Conservation (phyloP, 2,113 vertebrate genomes). For the Pseudorhombus dupliciocellatus region DNA sequence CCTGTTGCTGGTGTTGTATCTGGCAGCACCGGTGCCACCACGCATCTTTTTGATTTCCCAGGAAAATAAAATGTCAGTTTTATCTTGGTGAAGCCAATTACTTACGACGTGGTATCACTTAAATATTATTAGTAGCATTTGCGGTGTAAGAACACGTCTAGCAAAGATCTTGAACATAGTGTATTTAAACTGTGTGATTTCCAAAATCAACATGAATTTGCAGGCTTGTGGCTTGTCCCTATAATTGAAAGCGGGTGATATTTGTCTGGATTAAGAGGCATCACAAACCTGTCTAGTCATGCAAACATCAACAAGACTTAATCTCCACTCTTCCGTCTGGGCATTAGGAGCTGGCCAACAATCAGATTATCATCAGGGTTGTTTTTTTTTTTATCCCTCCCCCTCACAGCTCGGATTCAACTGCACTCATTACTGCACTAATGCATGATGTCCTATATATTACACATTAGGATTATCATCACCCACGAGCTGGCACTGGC, state of each 20-base stretch:
- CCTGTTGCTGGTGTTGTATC: too few relatives aligned
- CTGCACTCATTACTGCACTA: conserved; percentile 25
- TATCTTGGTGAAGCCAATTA: too few relatives aligned
- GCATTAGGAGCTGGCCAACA: conserved; percentile 54
- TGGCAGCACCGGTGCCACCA: too few relatives aligned
- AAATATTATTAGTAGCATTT: too few relatives aligned
- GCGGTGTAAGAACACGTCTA: too few relatives aligned
- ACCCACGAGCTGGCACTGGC: background rate
- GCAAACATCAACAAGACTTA: conserved; percentile 51
- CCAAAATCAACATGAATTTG: background rate
- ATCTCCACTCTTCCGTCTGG: conserved; percentile 55
- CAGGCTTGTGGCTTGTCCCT: background rate
- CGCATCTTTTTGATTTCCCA: too few relatives aligned
- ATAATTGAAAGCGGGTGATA: conserved; percentile 3
- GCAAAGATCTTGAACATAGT: too few relatives aligned
- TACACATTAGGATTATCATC: conserved; percentile 38
- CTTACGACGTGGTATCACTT: too few relatives aligned
- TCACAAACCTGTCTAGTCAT: conserved; percentile 60
- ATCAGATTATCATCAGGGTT: conserved; percentile 47
- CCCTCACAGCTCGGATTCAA: conserved; percentile 21
- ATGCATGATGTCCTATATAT: conserved; percentile 60
- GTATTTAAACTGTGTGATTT: background rate
- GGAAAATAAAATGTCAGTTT: too few relatives aligned
- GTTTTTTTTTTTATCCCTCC: background rate
- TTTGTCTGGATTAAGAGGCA: conserved; percentile 32